Conservation (phyloP, 2,797 vertebrate species). For the Bucorvus abyssinicus region DNA sequence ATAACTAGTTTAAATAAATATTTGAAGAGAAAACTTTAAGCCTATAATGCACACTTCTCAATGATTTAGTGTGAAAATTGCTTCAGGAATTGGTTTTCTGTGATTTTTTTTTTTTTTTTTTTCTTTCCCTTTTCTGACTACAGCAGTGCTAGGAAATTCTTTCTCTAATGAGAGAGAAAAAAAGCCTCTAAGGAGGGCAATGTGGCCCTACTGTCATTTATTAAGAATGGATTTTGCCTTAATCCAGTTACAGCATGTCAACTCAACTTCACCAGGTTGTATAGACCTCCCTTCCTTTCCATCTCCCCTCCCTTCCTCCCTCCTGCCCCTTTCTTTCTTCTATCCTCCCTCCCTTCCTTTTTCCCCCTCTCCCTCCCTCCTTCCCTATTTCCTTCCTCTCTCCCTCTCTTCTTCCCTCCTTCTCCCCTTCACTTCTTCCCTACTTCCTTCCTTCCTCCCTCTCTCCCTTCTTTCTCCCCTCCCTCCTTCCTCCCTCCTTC, state of each 20-base stretch:
- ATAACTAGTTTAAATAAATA: not conserved
- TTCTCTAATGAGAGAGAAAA: not conserved
- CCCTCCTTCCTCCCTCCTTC: too few relatives aligned
- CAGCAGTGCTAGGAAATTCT: not conserved
- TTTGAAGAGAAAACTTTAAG: not conserved
- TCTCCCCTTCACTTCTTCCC: not conserved
- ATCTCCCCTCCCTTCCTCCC: not conserved
- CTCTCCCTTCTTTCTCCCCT: not conserved
- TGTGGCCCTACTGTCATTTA: too few relatives aligned
- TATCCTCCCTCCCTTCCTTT: too few relatives aligned
- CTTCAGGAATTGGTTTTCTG: not conserved
- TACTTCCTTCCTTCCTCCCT: too few relatives aligned
- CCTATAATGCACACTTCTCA: not conserved
- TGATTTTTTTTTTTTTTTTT: not conserved
- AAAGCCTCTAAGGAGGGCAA: not conserved
- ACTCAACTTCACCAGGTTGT: too few relatives aligned
- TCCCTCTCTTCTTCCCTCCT: too few relatives aligned
- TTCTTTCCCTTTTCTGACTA: not conserved
- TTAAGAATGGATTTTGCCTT: too few relatives aligned
- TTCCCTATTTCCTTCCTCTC: too few relatives aligned
- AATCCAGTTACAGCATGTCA: too few relatives aligned
- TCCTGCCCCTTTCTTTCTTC: not conserved
- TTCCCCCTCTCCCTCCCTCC: too few relatives aligned
- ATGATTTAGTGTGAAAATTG: not conserved
- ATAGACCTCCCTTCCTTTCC: too few relatives aligned